Base-by-base conservation (phyloP, 92 coral and sea anemone genomes). In the Epizoanthus ramosus region DNA sequence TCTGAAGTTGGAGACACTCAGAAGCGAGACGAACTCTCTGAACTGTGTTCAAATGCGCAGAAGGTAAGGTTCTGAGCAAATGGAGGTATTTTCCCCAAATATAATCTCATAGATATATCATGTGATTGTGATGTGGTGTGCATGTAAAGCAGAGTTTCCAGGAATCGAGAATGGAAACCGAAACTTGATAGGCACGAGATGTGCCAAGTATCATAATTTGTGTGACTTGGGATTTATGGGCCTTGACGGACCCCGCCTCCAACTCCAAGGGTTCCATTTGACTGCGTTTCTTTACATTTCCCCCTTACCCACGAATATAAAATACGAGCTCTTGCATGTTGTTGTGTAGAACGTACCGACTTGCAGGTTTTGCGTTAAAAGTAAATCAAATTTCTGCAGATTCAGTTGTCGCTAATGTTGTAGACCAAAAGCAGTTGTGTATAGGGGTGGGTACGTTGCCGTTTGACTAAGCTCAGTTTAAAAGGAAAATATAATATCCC, bases 1-100 rank as follows among this genome's bases (percentile, higher is more conserved):
- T 77, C 59, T n/a, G 82, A 61, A 77, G 71, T 77, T 61, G 56
- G 63, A 56, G 82, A 60, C 18, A 15, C 22, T 77, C 71, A 77
- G 70, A 77, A 16, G 24, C 24, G 69, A 22, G 66, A 41, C 47
- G 71, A 63, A 4, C 21, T n/a, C 25, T 10, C 22, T 13, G 56
- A 61, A 33, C 69, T 6, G 33, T 16, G 13, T 16, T 74, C 45
- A 4, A 17, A 56, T 18, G 10, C 63, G 8, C 33, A 33, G 16
- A 60, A 76, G 81, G 71, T 77, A 69, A 60, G 71, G 21, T 39
- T 61, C 35, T 43, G 41, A 39, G 58, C 35, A 59, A n/a, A 8
- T 65, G 13, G 12, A 41, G 33, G 35, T 76, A 41, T 25, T 41
- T 65, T 43, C 14, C 50, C 67, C 15, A 54, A 6, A 52, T 71